Evolutionary conservation across 1,140 invertebrate species (phyloP), one percentile per base, ranked within the genome.

Genomic region (Sinella curviseta): DNA sequence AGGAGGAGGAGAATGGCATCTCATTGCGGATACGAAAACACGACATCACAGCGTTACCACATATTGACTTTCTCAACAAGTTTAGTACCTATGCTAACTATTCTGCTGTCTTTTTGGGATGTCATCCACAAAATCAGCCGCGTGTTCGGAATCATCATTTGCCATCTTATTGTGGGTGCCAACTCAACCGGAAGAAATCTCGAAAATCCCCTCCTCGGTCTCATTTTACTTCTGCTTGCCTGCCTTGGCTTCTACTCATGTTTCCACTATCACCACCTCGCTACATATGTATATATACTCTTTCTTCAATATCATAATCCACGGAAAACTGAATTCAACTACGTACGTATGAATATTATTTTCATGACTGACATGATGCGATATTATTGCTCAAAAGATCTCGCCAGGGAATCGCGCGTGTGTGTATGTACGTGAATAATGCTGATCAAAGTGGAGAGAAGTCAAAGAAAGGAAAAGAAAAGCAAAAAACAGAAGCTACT

Each of bases 121-220:
- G 65, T 70, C 65, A 70, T 70, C 65, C 65, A 70, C 8, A 34
- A 65, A 74, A 65, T 60, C 14, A 76, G 81, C 81, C 82, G 77
- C 82, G 82, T 80, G 82, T 77, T 77, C 75, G 74, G 57, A 76
- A 83, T 83, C 82, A 83, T 83, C 82, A 83, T 83, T 83, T 83
- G 79, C 77, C 76, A 76, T 67, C 36, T 48, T 80, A 81, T 83
- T 83, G 82, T 83, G 31, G 14, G 17, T 0, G 39, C 26, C 57
- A 70, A 39, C 39, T 83, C 75, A 76, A 79, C 75, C 67, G 82
- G 74, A 81, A 82, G 78, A 78, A 79, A 82, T 34, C 31, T 70
- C n/a, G 28, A 70, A 70, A 33, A 70, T 70, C 31, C 65, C 31
- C 65, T 24, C 31, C 26, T 65, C 57, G 39, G 39, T 14, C 24